Base-by-base conservation (phyloP, 2,888 invertebrate species). In the Epicampocera succincta region DNA sequence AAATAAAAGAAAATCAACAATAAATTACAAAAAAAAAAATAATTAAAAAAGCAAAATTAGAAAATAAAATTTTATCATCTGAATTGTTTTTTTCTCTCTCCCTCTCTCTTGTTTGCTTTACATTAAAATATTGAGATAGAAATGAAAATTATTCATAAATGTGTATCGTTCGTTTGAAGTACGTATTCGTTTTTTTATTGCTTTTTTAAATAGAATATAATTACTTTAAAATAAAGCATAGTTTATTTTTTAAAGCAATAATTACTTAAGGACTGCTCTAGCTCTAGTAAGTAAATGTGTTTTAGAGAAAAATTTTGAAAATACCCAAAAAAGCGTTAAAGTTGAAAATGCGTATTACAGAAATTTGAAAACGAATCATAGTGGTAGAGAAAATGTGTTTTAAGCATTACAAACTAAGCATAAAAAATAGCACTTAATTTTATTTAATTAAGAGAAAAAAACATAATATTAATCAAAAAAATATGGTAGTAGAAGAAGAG, bases 361-460 rank as follows among this genome's bases (percentile, higher is more conserved):
- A 74, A 75, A 72, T 25, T 33, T 42, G 48, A 42, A 54, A n/a
- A 58, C 17, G 1, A 42, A 58, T 52, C 38, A 56, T 73, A 66
- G 61, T 77, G 58, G 78, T 73, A 82, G 44, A 69, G 61, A 33
- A 75, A 76, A 65, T 78, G 56, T 78, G 33, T 33, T 33, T 81
- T 75, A 78, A 71, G 54, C 60, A 74, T 61, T 73, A 83, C 71
- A 78, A 81, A 73, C 80, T 80, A 80, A 73, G 69, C 73, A 82
- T 84, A 83, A 77, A 77, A 82, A 80, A 83, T 80, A 85, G 71
- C 75, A 78, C 80, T 80, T 72, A 69, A 81, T 68, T 75, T 58
- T 80, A 80, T 84, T 56, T 78, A 74, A 38, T 78, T 66, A 80
- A 65, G 72, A 71, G 56, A 72, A 66, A 81, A 78, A 78, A 77